Base-by-base conservation (phyloP, 2,113 vertebrate genomes). In the Muscicapa adusta region DNA sequence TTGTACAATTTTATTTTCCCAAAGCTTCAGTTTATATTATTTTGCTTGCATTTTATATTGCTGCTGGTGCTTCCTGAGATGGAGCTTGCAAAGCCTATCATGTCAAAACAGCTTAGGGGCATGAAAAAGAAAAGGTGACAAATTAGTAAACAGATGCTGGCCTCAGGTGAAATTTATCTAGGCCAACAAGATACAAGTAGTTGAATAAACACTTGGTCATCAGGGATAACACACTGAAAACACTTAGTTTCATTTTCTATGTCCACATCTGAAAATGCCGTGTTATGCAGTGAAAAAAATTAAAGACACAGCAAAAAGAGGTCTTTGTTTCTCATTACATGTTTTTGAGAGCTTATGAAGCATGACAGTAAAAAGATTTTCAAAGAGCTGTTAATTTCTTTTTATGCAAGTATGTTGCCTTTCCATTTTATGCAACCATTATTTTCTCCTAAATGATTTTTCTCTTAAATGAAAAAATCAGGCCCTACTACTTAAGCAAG, bases 1-100 rank as follows among this genome's bases (percentile, higher is more conserved):
- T 94, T 96, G 93, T 54, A 89, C 85, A 97, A 95, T 47, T 94
- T 65, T 62, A 65, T 91, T 96, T 96, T 95, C 84, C 73, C 50
- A 92, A 91, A 86, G 93, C 89, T 88, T 92, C 96, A 81, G 60
- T 89, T 96, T 74, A 91, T 40, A 50, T 91, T 96, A 51, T 66
- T 75, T 89, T 91, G 53, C 47, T 91, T 73, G 82, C 3, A 4
- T 84, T 31, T 95, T 74, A 67, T 54, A 88, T 77, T 48, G 93
- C 71, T 86, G 72, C 77, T 62, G 47, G 31, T 89, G 38, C 63
- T 85, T 91, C 48, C 82, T 4, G 54, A 78, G 78, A 94, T 31
- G 43, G 53, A 71, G 81, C 31, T 87, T 81, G 74, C 58, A 94
- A 95, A 94, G 70, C 23, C 65, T 40, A 58, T 93, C 6, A 5